Evolutionary conservation across 2,113 vertebrate species (phyloP), one percentile per base, ranked within the genome.

Genomic region (Cettia cetti): DNA sequence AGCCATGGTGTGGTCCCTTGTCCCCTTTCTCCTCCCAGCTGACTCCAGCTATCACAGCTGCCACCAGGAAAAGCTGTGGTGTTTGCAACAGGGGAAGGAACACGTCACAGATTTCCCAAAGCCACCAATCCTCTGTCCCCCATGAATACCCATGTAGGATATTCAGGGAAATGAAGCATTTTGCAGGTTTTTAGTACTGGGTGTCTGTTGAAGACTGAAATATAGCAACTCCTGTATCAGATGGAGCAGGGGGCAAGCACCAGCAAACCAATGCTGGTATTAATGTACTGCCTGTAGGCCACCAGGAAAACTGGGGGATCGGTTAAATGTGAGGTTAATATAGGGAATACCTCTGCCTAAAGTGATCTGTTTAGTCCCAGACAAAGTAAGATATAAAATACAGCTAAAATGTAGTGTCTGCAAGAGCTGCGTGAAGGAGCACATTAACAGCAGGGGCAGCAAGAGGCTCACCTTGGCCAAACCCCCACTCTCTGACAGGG

Each of bases 21-120:
- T 12, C 27, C 49, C 30, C 14, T 28, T 59, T 33, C 52, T 66
- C 31, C 56, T 72, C 54, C n/a, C 68, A 49, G 27, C 71, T 72
- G 76, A n/a, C 42, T 85, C 27, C 66, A 71, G 57, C 47, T 37
- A n/a, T 21, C 1, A 1, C 0, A 1, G 47, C 53, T 64, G 35
- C 44, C 44, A 35, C 27, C 1, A 1, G 81, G 17, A 84, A 64
- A 71, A 23, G 16, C 86, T 71, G 39, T 63, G 52, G 13, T 15
- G 8, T 11, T 13, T 69, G 22, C 0, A 4, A 6, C 30, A 56
- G 22, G 10, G 35, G 15, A 64, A 76, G 50, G 20, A 88, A 45
- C 2, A 27, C 0, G 0, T 40, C 63, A 54, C 37, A 39, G 26
- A 50, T 28, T 92, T 74, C 39, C 52, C 2, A 1, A 42, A 70